Evolutionary conservation across 2,797 vertebrate genomes (phyloP), one percentile per base, ranked within the genome.

Genomic region (Fringilla coelebs): DNA sequence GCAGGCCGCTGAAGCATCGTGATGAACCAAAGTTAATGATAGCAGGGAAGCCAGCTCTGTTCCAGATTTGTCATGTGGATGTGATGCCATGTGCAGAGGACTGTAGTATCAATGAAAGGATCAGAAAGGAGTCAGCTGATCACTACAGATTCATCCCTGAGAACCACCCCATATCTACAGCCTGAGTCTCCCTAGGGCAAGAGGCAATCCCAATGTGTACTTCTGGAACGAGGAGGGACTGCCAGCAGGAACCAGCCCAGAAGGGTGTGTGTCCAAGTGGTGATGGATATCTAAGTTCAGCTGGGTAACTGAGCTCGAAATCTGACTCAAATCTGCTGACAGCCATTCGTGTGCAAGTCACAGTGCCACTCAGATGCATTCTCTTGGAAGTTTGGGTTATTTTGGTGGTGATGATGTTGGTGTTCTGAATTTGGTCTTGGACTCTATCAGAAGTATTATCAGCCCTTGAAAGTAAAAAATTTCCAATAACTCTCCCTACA

Each of bases 1-100:
- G 94, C 95, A 96, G 89, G 68, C 65, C 0, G 3, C 85, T 66
- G 75, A 68, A 89, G 46, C 81, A 87, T 78, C 52, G 24, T 92
- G 95, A 96, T 95, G 91, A 96, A 88, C 91, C 61, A 8, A 81
- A 88, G 85, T 80, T 92, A 96, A 74, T 94, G 93, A 89, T 18
- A 85, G 93, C 92, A 78, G 68, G 43, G 76, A 65, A 90, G 79
- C 55, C 92, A 93, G 89, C 40, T 71, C 94, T 63, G 54, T 80
- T 94, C 82, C 95, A 94, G 74, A 62, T 62, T n/a, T 51, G 77
- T 94, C 96, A 96, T 31, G 90, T 90, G 85, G 87, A 66, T 48
- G 51, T 72, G 90, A 96, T 19, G 52, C 75, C 83, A 68, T 6
- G 61, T n/a, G 40, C 82, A 46, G 40, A 1, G 31, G 49, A 25